These are phyloP conservation scores for Stictocephala bisonia DNA, from an alignment of 2,888 invertebrate genomes.

Conservation along the genomic window DNA sequence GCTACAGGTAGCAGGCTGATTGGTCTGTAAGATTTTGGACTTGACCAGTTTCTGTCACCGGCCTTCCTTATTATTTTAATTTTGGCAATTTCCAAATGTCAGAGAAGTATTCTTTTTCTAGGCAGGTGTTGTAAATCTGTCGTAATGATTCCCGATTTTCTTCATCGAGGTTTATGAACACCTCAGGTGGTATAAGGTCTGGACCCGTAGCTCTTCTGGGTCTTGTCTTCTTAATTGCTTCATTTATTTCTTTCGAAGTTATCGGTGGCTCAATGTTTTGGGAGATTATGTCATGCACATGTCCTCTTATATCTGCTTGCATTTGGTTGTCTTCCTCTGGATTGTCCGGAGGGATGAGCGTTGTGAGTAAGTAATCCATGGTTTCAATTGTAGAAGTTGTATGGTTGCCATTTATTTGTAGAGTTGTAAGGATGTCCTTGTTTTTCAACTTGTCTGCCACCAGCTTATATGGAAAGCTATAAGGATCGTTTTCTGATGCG, in stretches of 20 bases:
- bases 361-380: too few relatives aligned
- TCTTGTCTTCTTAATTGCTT: background rate
- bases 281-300: too few relatives aligned
- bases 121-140: background rate
- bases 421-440: too few relatives aligned
- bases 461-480: too few relatives aligned
- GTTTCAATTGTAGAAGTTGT: too few relatives aligned
- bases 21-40: constrained; percentile 24
- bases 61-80: constrained; percentile 9
- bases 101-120: background rate
- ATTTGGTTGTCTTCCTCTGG: too few relatives aligned
- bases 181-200: background rate
- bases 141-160: background rate
- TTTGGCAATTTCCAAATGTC: background rate
- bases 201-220: background rate
- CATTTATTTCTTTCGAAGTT: background rate
- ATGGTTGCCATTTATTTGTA: too few relatives aligned
- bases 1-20: constrained; percentile 30
- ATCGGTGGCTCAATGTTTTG: background rate
- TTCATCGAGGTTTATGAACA: background rate
- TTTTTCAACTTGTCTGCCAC: too few relatives aligned
- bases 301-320: too few relatives aligned
- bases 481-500: too few relatives aligned
- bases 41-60: background rate
- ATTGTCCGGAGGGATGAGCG: too few relatives aligned